phyloP scores from a whole-genome alignment of 2,113 vertebrate species.

The Cephalophus harveyi region DNA sequence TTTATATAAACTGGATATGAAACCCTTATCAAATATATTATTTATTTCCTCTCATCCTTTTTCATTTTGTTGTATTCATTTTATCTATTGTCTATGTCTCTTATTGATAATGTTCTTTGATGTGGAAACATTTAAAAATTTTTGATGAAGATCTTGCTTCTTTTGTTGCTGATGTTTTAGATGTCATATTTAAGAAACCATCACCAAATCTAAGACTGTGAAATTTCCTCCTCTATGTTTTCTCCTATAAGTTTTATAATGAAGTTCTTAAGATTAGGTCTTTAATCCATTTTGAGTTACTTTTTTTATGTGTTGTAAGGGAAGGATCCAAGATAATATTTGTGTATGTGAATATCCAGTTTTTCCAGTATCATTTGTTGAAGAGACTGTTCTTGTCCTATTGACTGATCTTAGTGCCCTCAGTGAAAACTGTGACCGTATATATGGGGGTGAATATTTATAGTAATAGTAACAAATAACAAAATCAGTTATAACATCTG shows the following conservation, averaged over 20 bases:
- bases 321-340: neutral
- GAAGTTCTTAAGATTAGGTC: neutral
- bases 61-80: neutral
- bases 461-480: neutral
- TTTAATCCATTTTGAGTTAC: neutral
- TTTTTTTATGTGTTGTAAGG: neutral
- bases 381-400: neutral
- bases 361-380: neutral
- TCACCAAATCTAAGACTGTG: neutral
- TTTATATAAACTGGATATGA: neutral
- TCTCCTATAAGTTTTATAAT: neutral
- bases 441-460: neutral
- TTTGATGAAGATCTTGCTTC: neutral
- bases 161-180: neutral
- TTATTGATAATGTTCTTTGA: neutral
- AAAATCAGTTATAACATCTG: neutral
- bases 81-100: neutral
- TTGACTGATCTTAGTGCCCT: neutral
- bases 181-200: neutral
- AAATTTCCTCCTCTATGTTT: neutral
- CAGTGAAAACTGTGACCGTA: neutral
- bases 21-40: neutral
- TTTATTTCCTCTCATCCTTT: neutral
- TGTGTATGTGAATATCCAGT: neutral
- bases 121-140: neutral